A percentile compares a stretch with the other conserved stretches of the same genome.
These are phyloP conservation scores for Blastomussa wellsi DNA, from an alignment of 92 coral and sea anemone genomes.

Conservation along the genomic window DNA sequence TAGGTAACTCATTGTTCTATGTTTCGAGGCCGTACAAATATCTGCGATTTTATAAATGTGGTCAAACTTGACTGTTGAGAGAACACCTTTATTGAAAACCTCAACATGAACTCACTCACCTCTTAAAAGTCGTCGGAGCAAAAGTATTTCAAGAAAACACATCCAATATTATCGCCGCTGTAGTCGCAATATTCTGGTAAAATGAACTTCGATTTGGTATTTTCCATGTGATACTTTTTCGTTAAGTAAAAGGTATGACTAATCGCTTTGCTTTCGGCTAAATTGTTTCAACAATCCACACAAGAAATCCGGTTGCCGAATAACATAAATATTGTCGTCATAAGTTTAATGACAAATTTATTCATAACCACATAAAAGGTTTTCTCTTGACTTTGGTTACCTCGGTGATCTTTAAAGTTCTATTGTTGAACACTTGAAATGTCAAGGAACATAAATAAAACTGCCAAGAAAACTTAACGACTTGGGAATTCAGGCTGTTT, in stretches of 20 bases:
- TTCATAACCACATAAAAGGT: constrained; percentile 31
- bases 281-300: neutral
- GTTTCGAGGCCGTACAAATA: neutral
- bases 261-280: neutral
- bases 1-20: neutral
- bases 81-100: too few relatives aligned
- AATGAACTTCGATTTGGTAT: neutral
- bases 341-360: constrained; percentile 1
- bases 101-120: constrained; percentile 27
- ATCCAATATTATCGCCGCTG: constrained; percentile 25
- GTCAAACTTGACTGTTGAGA: neutral
- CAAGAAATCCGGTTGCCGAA: neutral
- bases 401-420: constrained; percentile 21
- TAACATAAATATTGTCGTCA: constrained; percentile 12
- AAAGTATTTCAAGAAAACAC: constrained; percentile 44
- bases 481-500: neutral
- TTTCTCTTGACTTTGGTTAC: constrained; percentile 21
- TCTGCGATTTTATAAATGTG: neutral
- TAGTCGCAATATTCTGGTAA: neutral
- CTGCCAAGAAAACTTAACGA: neutral
- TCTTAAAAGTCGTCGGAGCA: constrained; percentile 33
- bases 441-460: neutral
- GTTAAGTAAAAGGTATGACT: neutral
- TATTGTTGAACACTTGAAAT: neutral
- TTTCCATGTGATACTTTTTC: constrained; percentile 11